phyloP scores from a whole-genome alignment of 2,888 invertebrate genomes.

The Notodonta ziczac region DNA sequence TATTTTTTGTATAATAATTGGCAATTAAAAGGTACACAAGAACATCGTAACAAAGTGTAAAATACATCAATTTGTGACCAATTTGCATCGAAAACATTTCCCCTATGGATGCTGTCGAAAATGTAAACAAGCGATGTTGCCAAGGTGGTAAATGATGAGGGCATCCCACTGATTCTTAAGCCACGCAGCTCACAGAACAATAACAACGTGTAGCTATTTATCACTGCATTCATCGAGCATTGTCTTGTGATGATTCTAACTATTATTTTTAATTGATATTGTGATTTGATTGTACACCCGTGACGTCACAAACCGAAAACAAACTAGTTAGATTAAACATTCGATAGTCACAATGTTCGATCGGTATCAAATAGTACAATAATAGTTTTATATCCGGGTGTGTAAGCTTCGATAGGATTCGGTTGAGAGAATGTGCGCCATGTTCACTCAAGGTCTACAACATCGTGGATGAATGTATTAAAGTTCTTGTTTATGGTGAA shows the following conservation, averaged over 20 bases:
- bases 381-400: slow-evolving; percentile 33
- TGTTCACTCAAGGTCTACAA: slow-evolving; percentile 60
- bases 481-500: slow-evolving; percentile 21
- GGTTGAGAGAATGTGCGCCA: slow-evolving; percentile 64
- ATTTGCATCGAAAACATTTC: slow-evolving; percentile 24
- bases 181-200: slow-evolving; percentile 24
- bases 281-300: not conserved
- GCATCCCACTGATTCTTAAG: slow-evolving; percentile 23
- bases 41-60: slow-evolving; percentile 4
- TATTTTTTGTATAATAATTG: not conserved
- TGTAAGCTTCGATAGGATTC: slow-evolving; percentile 46
- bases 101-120: slow-evolving; percentile 23
- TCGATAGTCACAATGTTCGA: slow-evolving; percentile 21
- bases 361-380: slow-evolving; percentile 26
- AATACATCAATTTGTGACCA: slow-evolving; percentile 19
- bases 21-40: not conserved
- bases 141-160: slow-evolving; percentile 32
- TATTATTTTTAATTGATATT: slow-evolving; percentile 5
- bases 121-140: slow-evolving; percentile 35
- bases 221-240: slow-evolving; percentile 7
- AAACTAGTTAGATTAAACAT: slow-evolving; percentile 1
- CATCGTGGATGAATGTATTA: slow-evolving; percentile 47
- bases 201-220: slow-evolving; percentile 24
- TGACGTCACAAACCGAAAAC: slow-evolving; percentile 1
- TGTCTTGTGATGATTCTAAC: slow-evolving; percentile 12